phyloP scores from a whole-genome alignment of 2,797 vertebrate genomes.

The Smutsia gigantea region DNA sequence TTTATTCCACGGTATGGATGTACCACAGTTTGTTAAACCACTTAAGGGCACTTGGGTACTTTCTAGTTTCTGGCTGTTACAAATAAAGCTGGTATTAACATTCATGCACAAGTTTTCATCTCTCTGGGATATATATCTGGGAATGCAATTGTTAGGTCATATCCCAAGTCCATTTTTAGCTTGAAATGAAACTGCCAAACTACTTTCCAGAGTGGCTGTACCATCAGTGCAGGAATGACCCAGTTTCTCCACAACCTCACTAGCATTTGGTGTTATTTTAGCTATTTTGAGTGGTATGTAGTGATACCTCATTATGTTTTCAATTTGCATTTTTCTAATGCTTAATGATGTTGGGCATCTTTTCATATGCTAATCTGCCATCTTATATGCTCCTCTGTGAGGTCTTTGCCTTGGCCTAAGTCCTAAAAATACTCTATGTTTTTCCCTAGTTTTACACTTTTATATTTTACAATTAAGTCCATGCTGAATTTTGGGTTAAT shows the following conservation, averaged over 20 bases:
- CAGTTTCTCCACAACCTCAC: background rate
- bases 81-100: background rate
- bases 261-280: background rate
- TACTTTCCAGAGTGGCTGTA: background rate
- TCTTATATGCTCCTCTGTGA: background rate
- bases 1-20: background rate
- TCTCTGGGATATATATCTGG: background rate
- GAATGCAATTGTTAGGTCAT: background rate
- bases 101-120: background rate
- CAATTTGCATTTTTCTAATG: background rate
- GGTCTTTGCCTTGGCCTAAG: background rate
- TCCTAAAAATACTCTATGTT: background rate
- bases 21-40: background rate
- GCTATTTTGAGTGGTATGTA: background rate
- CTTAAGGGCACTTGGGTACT: background rate
- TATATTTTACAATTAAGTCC: background rate
- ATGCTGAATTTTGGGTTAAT: background rate
- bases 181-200: slow-evolving; percentile 1
- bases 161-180: background rate
- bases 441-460: background rate
- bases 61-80: background rate
- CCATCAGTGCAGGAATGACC: background rate
- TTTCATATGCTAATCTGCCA: background rate
- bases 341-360: background rate
- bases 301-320: background rate